These are phyloP conservation scores for Corythaeola cristata DNA, from an alignment of 2,113 vertebrate genomes.

Conservation along the genomic window DNA sequence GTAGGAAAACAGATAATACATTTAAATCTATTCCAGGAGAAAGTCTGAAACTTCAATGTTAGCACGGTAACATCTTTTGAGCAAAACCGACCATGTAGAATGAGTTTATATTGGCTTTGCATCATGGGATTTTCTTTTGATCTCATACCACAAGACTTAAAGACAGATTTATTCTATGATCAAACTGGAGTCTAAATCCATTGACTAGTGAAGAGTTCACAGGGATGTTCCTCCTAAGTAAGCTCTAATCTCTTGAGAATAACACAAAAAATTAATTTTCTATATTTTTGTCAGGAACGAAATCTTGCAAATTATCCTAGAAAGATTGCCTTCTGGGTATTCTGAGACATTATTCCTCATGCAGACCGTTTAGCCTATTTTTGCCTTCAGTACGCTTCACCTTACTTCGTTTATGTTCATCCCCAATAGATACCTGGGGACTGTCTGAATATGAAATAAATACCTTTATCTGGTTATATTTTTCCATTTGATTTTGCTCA, in stretches of 20 bases:
- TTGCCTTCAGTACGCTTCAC: not conserved
- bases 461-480: not conserved
- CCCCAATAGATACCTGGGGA: not conserved
- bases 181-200: not conserved
- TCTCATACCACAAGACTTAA: not conserved
- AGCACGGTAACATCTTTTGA: not conserved
- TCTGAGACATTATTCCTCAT: not conserved
- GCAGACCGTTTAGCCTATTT: not conserved
- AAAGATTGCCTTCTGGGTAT: not conserved
- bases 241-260: not conserved
- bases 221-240: not conserved
- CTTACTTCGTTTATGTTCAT: not conserved
- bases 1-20: slow-evolving; percentile 15
- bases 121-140: slow-evolving; percentile 33
- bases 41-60: slow-evolving; percentile 10
- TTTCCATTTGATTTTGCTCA: not conserved
- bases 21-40: not conserved
- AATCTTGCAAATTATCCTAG: not conserved
- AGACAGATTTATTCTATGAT: not conserved
- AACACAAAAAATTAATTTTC: not conserved
- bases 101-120: slow-evolving; percentile 11
- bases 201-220: not conserved
- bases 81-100: not conserved
- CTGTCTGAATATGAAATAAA: not conserved
- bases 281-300: not conserved